Conservation (phyloP, 2,797 vertebrate genomes). For the Sebastiscus tertius region DNA sequence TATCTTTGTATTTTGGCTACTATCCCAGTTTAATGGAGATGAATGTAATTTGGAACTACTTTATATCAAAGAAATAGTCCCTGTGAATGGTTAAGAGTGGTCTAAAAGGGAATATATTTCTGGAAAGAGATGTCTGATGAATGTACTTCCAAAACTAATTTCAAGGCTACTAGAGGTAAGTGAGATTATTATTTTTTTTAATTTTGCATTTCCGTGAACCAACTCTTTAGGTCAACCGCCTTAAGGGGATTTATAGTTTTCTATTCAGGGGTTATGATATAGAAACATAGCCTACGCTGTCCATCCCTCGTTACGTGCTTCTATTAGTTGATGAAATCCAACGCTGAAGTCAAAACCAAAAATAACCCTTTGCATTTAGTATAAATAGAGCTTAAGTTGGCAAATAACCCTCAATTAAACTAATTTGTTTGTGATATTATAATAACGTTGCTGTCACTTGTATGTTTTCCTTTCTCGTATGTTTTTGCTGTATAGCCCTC, state of each 20-base stretch:
- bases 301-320: too few species aligned
- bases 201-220: not conserved
- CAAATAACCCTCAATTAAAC: too few species aligned
- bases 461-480: too few species aligned
- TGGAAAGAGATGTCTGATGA: not conserved
- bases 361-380: too few species aligned
- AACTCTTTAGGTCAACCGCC: not conserved
- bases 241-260: not conserved
- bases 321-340: too few species aligned
- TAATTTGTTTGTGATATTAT: too few species aligned
- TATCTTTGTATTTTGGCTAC: not conserved
- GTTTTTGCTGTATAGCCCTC: too few species aligned
- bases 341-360: too few species aligned
- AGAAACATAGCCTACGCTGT: not conserved
- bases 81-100: not conserved
- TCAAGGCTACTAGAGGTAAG: not conserved
- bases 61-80: not conserved
- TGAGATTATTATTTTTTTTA: not conserved
- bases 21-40: not conserved
- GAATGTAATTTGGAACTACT: not conserved
- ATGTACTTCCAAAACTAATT: not conserved
- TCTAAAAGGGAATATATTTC: not conserved
- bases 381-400: too few species aligned
- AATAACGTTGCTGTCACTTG: too few species aligned
- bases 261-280: not conserved